A percentile compares a stretch with the other conserved stretches of the same genome.
Conservation (phyloP, 2,888 invertebrate genomes). For the Lepetodrilus schrolli region DNA sequence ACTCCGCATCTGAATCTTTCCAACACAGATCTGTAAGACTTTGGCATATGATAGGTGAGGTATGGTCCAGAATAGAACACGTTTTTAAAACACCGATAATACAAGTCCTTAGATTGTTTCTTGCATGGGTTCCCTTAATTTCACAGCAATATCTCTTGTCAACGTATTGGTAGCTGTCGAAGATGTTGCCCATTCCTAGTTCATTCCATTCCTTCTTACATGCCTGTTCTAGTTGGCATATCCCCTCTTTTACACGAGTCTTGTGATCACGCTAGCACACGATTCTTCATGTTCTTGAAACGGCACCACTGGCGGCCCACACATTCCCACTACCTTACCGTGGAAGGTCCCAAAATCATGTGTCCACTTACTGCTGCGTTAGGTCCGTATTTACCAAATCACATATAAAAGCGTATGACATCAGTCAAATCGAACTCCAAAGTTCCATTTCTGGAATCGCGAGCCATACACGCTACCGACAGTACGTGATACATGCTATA, state of each 20-base stretch:
- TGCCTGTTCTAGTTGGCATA: not conserved
- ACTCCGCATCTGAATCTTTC: not conserved
- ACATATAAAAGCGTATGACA: not conserved
- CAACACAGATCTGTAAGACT: not conserved
- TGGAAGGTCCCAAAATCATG: not conserved
- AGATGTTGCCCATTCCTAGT: constrained; percentile 12
- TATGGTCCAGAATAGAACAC: not conserved
- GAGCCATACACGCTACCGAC: too few species aligned
- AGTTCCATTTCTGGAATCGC: too few species aligned
- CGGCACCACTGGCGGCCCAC: not conserved
- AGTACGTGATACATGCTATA: too few species aligned
- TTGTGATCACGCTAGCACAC: not conserved
- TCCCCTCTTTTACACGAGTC: not conserved
- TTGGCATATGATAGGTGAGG: not conserved
- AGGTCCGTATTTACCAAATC: constrained; percentile 1
- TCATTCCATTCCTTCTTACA: not conserved
- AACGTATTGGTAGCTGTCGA: not conserved
- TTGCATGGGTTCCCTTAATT: not conserved
- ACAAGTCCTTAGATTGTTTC: not conserved
- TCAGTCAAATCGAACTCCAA: too few species aligned
- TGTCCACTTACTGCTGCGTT: not conserved
- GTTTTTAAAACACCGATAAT: too few species aligned
- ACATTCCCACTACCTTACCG: not conserved
- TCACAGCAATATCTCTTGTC: not conserved
- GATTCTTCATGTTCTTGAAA: not conserved